A percentile compares a stretch with the other conserved stretches of the same genome.
These are phyloP conservation scores for Eupithecia subumbrata DNA, from an alignment of 2,888 invertebrate genomes.

Conservation along the genomic window DNA sequence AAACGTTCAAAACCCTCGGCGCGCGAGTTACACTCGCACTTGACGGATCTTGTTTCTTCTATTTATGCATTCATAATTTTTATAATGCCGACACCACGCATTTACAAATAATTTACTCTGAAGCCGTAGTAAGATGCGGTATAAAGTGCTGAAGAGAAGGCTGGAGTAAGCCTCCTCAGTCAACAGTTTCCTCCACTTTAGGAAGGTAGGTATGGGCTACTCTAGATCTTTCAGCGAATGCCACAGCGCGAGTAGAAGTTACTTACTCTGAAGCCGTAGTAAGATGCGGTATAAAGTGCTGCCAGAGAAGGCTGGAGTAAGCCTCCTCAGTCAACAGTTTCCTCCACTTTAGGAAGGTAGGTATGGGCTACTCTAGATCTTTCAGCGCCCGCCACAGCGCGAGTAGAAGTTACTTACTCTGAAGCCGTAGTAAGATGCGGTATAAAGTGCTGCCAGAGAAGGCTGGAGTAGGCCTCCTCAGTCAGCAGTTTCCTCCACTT, in stretches of 20 bases:
- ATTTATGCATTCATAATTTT: too few relatives aligned
- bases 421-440: conserved; percentile 90
- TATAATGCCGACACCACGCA: too few relatives aligned
- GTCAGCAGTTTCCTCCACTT: conserved; percentile 89
- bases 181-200: conserved; percentile 88
- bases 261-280: conserved; percentile 89
- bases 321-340: conserved; percentile 87
- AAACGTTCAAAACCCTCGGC: too few relatives aligned
- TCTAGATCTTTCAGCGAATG: conserved; percentile 87
- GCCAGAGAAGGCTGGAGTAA: conserved; percentile 94
- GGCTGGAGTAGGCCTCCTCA: conserved; percentile 89
- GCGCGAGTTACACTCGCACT: too few relatives aligned
- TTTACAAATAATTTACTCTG: conserved; percentile 77
- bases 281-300: conserved; percentile 94
- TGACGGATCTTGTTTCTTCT: too few relatives aligned
- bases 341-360: conserved; percentile 88
- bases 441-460: conserved; percentile 96
- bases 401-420: conserved; percentile 86
- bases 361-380: conserved; percentile 86
- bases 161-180: conserved; percentile 90
- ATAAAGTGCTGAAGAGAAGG: conserved; percentile 95
- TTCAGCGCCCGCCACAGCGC: conserved; percentile 91
- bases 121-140: conserved; percentile 89
- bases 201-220: conserved; percentile 85
- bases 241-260: conserved; percentile 88